A percentile compares a stretch with the other conserved stretches of the same genome.
These are phyloP conservation scores for Troglohyphantes excavatus DNA, from an alignment of 2,888 invertebrate genomes.

Conservation along the genomic window DNA sequence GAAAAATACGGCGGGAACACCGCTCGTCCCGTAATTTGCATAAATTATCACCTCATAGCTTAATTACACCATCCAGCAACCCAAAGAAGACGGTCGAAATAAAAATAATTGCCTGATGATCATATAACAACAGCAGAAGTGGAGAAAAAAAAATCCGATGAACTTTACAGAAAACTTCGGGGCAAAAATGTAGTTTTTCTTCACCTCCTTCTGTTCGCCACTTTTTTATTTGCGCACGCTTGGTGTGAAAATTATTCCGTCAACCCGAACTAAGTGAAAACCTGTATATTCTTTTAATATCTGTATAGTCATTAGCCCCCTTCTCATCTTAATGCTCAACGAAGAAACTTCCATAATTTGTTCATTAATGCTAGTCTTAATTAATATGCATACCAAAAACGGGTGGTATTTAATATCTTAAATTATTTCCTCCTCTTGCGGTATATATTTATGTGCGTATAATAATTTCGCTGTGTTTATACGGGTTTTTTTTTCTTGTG, in stretches of 20 bases:
- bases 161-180: constrained; percentile 76
- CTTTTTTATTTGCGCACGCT: constrained; percentile 49
- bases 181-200: constrained; percentile 41
- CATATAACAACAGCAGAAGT: constrained; percentile 52
- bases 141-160: constrained; percentile 39
- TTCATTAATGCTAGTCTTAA: constrained; percentile 77
- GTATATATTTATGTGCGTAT: constrained; percentile 70
- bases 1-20: constrained; percentile 67
- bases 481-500: constrained; percentile 18
- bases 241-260: constrained; percentile 68
- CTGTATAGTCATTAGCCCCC: constrained; percentile 72
- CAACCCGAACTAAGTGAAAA: constrained; percentile 76
- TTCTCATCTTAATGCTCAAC: constrained; percentile 57
- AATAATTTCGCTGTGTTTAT: constrained; percentile 66
- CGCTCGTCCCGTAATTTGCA: constrained; percentile 69
- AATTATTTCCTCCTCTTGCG: constrained; percentile 65
- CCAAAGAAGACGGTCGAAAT: constrained; percentile 66
- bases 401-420: constrained; percentile 76
- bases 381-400: constrained; percentile 77
- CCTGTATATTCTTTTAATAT: constrained; percentile 78
- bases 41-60: constrained; percentile 78
- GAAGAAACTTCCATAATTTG: constrained; percentile 66
- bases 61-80: constrained; percentile 72
- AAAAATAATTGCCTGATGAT: constrained; percentile 77
- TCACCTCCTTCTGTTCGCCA: neutral